These are phyloP conservation scores for Congeria kusceri DNA, from an alignment of 2,888 invertebrate species.

Conservation along the genomic window DNA sequence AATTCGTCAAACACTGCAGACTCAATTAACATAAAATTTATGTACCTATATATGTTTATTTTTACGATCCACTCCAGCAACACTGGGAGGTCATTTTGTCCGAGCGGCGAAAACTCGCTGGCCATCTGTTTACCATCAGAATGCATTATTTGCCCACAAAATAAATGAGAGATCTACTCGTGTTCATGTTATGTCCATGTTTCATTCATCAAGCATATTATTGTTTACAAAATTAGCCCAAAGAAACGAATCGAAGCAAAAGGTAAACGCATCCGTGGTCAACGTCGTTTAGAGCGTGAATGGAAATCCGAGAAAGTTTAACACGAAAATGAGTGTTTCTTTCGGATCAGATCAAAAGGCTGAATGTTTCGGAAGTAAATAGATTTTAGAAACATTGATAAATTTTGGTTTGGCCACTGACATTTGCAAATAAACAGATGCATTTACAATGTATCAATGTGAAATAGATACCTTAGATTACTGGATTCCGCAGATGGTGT, in stretches of 20 bases:
- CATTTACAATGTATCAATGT: neutral
- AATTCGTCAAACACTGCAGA: neutral
- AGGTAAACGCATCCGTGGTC: neutral
- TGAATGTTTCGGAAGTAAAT: neutral
- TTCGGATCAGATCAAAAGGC: constrained; percentile 18
- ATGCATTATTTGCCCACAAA: constrained; percentile 44
- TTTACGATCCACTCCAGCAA: constrained; percentile 7
- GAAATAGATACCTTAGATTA: no score
- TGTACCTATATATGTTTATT: constrained; percentile 7
- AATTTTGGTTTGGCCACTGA: neutral
- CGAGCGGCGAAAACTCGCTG: neutral
- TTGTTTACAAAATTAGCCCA: constrained; percentile 37
- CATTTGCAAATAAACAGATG: neutral
- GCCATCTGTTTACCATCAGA: constrained; percentile 36
- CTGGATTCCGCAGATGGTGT: no score
- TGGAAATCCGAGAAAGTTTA: constrained; percentile 1
- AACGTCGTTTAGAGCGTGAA: constrained; percentile 10
- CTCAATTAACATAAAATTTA: constrained; percentile 2
- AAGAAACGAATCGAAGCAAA: constrained; percentile 9
- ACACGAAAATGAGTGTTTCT: constrained; percentile 1
- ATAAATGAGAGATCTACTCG: constrained; percentile 39
- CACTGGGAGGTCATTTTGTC: constrained; percentile 9
- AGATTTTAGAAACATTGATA: neutral
- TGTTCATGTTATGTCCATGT: constrained; percentile 19
- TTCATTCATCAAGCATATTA: constrained; percentile 34